phyloP scores from a whole-genome alignment of 2,888 invertebrate species.

The Monochamus alternatus region DNA sequence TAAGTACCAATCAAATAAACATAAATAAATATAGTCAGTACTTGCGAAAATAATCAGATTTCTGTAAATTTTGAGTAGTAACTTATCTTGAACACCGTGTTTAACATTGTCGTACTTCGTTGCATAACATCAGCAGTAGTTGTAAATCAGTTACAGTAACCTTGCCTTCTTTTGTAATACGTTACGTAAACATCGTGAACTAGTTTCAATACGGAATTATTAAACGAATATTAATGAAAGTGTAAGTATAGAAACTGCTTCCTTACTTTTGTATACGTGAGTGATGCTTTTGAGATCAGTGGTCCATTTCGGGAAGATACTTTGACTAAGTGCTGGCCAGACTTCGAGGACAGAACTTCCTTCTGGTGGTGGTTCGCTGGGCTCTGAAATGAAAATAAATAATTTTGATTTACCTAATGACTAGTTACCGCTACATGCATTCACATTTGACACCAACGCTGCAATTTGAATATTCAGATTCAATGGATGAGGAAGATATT shows the following conservation, averaged over 20 bases:
- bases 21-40: no score
- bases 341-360: slow-evolving; percentile 64
- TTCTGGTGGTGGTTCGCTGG: slow-evolving; percentile 69
- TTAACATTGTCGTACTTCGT: slow-evolving; percentile 2
- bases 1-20: no score
- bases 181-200: background rate
- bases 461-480: background rate
- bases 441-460: slow-evolving; percentile 3
- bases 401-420: slow-evolving; percentile 4
- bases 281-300: slow-evolving; percentile 64
- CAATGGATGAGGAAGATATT: slow-evolving; percentile 7
- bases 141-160: slow-evolving; percentile 1
- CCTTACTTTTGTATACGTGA: slow-evolving; percentile 66
- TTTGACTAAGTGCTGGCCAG: slow-evolving; percentile 66
- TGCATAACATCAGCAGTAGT: background rate
- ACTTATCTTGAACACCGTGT: slow-evolving; percentile 1
- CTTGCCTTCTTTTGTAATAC: slow-evolving; percentile 1
- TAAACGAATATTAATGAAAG: background rate
- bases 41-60: no score
- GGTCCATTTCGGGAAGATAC: slow-evolving; percentile 66
- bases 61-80: no score
- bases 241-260: background rate
- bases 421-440: background rate
- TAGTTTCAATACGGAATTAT: slow-evolving; percentile 15
- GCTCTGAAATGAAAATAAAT: slow-evolving; percentile 65